phyloP scores from a whole-genome alignment of 1,140 invertebrate genomes.

The Bombus picipes region DNA sequence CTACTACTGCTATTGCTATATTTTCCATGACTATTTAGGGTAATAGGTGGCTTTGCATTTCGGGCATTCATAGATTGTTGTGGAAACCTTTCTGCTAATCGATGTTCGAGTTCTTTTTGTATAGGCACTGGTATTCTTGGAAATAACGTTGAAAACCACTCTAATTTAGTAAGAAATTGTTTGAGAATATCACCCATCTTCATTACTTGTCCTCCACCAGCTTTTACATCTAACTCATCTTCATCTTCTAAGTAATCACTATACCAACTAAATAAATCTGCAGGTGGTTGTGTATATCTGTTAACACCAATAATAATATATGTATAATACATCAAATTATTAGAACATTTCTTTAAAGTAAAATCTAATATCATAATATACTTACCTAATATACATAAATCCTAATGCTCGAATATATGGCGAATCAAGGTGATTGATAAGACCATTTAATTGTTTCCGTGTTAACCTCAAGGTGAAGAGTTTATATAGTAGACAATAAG shows the following conservation, averaged over 20 bases:
- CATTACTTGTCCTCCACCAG: constrained; percentile 96
- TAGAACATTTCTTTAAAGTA: background rate
- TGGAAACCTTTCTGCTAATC: constrained; percentile 85
- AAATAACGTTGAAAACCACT: constrained; percentile 99
- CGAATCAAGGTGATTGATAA: constrained; percentile 97
- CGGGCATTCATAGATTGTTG: constrained; percentile 77
- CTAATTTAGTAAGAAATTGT: constrained; percentile 97
- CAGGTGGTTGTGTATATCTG: constrained; percentile 98
- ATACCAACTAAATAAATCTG: constrained; percentile 98
- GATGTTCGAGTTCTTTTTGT: constrained; percentile 94
- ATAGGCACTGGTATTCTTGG: constrained; percentile 99
- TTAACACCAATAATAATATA: constrained; percentile 69
- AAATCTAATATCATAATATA: constrained; percentile 5
- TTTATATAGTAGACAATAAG: constrained; percentile 99
- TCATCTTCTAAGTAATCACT: constrained; percentile 97
- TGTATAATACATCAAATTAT: background rate
- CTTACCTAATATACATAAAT: constrained; percentile 96
- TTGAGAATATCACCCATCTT: constrained; percentile 97
- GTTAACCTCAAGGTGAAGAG: constrained; percentile 98
- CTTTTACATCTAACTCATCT: constrained; percentile 98
- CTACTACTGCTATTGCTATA: constrained; percentile 72
- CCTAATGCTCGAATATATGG: constrained; percentile 98
- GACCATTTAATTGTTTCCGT: constrained; percentile 97
- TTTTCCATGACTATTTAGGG: constrained; percentile 79
- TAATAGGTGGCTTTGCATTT: constrained; percentile 79